Evolutionary conservation across 2,113 vertebrate species (phyloP).

Genomic region (Ciconia maguari): DNA sequence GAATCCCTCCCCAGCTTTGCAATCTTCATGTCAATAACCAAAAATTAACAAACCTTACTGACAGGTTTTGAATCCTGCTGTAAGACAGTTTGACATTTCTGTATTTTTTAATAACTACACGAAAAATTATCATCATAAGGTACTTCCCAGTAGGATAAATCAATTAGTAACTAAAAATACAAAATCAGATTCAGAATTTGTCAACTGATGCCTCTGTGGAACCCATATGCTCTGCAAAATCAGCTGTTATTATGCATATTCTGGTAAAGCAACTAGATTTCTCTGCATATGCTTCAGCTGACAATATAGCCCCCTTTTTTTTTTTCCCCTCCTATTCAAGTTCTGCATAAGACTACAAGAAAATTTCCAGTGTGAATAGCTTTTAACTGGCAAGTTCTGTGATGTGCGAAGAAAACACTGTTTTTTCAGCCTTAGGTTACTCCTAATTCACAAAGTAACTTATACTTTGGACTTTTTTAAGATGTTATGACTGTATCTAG

Average conservation of each 20-base stretch:
- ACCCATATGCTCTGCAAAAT: not conserved
- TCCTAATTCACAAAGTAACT: not conserved
- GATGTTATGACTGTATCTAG: not conserved
- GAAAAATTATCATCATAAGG: not conserved
- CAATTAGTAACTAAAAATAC: slow-evolving; percentile 14
- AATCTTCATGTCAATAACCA: not conserved
- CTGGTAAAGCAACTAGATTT: not conserved
- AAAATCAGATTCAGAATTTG: slow-evolving; percentile 11
- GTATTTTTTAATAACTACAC: not conserved
- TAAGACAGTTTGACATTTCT: not conserved
- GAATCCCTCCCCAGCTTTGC: not conserved
- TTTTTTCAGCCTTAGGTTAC: not conserved
- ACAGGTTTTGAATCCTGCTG: not conserved
- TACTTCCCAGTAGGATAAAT: not conserved
- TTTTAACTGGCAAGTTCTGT: not conserved
- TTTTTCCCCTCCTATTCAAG: not conserved
- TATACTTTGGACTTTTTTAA: not conserved
- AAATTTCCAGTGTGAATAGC: not conserved
- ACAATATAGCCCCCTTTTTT: not conserved
- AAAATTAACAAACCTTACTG: not conserved
- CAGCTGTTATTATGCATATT: not conserved
- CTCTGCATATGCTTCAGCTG: not conserved
- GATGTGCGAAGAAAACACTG: not conserved
- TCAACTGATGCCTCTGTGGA: not conserved
- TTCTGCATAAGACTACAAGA: not conserved